Conservation (phyloP, 2,113 vertebrate genomes). For the Psophia crepitans region DNA sequence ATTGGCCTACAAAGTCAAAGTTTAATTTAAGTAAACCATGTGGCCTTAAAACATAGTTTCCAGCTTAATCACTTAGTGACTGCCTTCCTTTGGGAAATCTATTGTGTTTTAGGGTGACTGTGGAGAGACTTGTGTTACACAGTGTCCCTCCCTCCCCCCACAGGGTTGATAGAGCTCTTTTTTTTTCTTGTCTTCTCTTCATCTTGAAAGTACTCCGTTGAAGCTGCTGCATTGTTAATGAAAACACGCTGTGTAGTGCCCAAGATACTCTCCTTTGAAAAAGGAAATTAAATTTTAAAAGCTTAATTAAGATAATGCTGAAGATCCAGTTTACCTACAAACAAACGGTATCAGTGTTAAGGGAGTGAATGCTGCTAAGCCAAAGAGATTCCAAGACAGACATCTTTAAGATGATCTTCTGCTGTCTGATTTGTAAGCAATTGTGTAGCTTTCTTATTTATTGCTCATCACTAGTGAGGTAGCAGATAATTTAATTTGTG, state of each 20-base stretch:
- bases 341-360: background rate
- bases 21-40: background rate
- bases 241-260: background rate
- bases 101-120: background rate
- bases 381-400: background rate
- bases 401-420: background rate
- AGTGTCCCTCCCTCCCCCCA: background rate
- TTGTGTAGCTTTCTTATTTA: slow-evolving; percentile 32
- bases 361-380: background rate
- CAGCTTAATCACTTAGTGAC: background rate
- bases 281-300: slow-evolving; percentile 63
- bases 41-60: background rate
- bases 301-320: slow-evolving; percentile 56
- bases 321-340: slow-evolving; percentile 40
- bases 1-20: background rate
- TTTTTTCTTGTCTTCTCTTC: slow-evolving; percentile 15
- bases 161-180: background rate
- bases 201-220: background rate
- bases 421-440: slow-evolving; percentile 7
- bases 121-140: background rate
- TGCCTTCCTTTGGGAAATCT: background rate
- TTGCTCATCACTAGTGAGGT: background rate
- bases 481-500: slow-evolving; percentile 34
- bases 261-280: slow-evolving; percentile 24
- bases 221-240: slow-evolving; percentile 57